These are phyloP conservation scores for Sula dactylatra DNA, from an alignment of 2,113 vertebrate genomes.

Conservation along the genomic window DNA sequence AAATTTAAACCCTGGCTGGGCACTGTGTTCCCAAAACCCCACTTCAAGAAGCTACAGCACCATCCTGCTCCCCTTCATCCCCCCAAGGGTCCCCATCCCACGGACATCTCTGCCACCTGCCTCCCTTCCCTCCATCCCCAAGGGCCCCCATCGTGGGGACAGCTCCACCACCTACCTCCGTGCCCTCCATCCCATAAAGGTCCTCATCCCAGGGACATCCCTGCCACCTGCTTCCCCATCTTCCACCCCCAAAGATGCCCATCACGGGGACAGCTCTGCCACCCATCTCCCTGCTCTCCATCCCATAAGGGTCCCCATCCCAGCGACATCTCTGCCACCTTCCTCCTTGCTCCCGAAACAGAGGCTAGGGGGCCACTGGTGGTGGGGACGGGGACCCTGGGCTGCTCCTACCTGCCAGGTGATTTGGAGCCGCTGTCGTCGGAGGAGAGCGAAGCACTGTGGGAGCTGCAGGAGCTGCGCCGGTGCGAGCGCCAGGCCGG, in stretches of 20 bases:
- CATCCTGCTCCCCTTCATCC: not conserved
- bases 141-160: rapidly evolving
- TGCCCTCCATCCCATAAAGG: not conserved
- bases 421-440: slow-evolving; percentile 86
- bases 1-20: rapidly evolving
- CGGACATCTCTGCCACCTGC: not conserved
- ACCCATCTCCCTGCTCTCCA: not conserved
- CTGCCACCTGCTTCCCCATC: not conserved
- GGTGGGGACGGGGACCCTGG: rapidly evolving
- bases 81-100: rapidly evolving
- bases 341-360: not conserved
- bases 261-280: not conserved
- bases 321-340: not conserved
- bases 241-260: rapidly evolving
- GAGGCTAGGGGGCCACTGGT: rapidly evolving
- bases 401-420: slow-evolving; percentile 82
- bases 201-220: not conserved
- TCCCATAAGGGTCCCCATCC: too few relatives aligned
- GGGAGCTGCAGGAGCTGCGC: slow-evolving; percentile 91
- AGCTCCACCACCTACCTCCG: not conserved
- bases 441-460: slow-evolving; percentile 88
- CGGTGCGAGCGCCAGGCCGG: slow-evolving; percentile 82
- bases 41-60: not conserved
- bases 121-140: not conserved
- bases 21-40: not conserved